Conservation (phyloP, 2,888 invertebrate species). For the Criorhina ranunculi region DNA sequence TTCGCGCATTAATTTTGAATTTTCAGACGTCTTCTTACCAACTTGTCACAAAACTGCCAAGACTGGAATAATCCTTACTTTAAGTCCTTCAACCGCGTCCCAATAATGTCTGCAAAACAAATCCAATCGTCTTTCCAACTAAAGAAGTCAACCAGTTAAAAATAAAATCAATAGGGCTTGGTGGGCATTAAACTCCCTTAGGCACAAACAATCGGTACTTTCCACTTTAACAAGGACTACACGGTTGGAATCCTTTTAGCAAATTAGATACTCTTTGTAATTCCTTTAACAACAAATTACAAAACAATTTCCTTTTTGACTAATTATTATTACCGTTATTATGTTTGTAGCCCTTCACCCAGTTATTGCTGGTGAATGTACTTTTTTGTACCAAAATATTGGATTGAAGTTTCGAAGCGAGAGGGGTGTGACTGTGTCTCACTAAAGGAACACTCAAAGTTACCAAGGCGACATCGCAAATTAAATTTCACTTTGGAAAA, state of each 20-base stretch:
- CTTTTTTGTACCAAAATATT: conserved; percentile 26
- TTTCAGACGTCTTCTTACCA: too few relatives aligned
- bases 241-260: conserved; percentile 64
- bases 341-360: conserved; percentile 37
- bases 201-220: conserved; percentile 3
- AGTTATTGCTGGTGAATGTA: conserved; percentile 10
- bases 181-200: neutral
- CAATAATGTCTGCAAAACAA: too few relatives aligned
- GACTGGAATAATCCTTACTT: too few relatives aligned
- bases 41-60: too few relatives aligned
- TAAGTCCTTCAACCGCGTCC: too few relatives aligned
- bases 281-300: conserved; percentile 71
- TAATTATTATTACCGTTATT: conserved; percentile 69
- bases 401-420: conserved; percentile 1
- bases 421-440: neutral
- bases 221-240: conserved; percentile 17
- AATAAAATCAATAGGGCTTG: conserved; percentile 42
- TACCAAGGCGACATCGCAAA: conserved; percentile 66
- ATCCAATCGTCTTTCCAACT: neutral
- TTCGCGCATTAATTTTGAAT: too few relatives aligned
- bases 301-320: conserved; percentile 69
- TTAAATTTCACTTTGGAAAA: conserved; percentile 51
- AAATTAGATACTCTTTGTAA: conserved; percentile 66
- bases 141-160: conserved; percentile 19
- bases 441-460: conserved; percentile 44